Base-by-base conservation (phyloP, 2,113 vertebrate species). In the Corydoras sp. region DNA sequence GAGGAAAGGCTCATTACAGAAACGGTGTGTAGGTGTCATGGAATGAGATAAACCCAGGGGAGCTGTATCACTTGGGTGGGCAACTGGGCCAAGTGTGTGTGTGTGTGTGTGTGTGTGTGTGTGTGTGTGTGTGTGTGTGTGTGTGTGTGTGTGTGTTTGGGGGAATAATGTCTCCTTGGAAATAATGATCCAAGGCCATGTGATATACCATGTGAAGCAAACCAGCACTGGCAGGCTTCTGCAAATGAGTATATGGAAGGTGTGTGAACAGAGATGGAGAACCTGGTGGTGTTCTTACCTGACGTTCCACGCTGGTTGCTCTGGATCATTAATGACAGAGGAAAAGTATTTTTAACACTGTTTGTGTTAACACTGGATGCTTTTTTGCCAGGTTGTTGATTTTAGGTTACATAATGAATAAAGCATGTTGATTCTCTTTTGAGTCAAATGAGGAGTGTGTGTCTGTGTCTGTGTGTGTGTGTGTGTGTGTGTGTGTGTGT, bases 11-110 rank as follows among this genome's bases (percentile, higher is more conserved):
- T 73, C 55, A 62, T 73, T 66, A 73, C 15, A 48, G 58, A 68
- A 71, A 71, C 35, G 4, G 63, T 65, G 71, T 66, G 71, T 73
- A 59, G 55, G 71, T 73, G 71, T 73, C 62, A 61, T 12, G 58
- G 63, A 67, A 10, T 24, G 71, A 66, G 35, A 72, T 62, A 74
- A 58, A 69, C 14, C 15, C 35, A 51, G 61, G 14, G 61, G 54
- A 64, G 49, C 58, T 48, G 49, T 59, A 61, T 71, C 50, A 64
- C 61, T 64, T 72, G 60, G 53, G 58, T 74, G 65, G 35, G 13
- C 29, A 51, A 63, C 14, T 35, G 31, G 51, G n/a, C 35, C 15
- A 31, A 15, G 18, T 31, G n/a, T 4, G 32, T 48, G 30, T 32
- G 61, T 50, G 53, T 55, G 60, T 56, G 60, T 55, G 61, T 50